These are phyloP conservation scores for Crocodylus rhombifer DNA, from an alignment of 2,797 vertebrate genomes.

Conservation along the genomic window DNA sequence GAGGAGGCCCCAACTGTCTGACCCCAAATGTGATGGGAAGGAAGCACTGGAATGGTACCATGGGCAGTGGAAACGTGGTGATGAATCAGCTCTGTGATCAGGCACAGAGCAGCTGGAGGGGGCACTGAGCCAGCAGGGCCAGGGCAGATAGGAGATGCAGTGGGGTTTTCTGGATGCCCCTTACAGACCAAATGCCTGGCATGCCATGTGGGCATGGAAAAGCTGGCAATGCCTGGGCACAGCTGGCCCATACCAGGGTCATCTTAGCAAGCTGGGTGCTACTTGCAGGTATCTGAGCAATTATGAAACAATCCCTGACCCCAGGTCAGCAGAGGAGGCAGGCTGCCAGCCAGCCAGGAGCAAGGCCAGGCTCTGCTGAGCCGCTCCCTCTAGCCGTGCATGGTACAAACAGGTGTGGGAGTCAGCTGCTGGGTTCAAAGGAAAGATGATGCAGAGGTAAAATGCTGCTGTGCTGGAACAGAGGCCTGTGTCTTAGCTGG, in stretches of 20 bases:
- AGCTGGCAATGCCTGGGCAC: accelerated
- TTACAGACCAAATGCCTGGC: not conserved
- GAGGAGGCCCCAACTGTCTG: no score
- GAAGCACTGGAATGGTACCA: not conserved
- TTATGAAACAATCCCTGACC: accelerated
- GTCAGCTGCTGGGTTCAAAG: not conserved
- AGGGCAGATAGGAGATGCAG: not conserved
- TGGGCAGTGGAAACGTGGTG: no score
- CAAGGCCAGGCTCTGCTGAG: accelerated
- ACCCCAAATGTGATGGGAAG: not conserved
- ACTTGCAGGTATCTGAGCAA: accelerated
- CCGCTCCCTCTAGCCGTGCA: not conserved
- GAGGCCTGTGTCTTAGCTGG: not conserved
- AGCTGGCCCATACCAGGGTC: not conserved
- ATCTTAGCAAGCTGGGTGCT: not conserved
- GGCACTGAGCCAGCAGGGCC: accelerated
- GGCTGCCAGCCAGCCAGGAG: not conserved
- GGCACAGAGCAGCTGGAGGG: not conserved
- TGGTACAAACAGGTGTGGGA: not conserved
- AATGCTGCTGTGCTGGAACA: not conserved
- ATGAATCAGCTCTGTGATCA: not conserved
- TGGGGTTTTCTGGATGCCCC: accelerated
- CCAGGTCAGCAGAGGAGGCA: accelerated
- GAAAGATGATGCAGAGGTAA: not conserved
- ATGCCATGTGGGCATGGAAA: accelerated